Base-by-base conservation (phyloP, 2,113 vertebrate genomes). In the Neodontobutis hainanensis region DNA sequence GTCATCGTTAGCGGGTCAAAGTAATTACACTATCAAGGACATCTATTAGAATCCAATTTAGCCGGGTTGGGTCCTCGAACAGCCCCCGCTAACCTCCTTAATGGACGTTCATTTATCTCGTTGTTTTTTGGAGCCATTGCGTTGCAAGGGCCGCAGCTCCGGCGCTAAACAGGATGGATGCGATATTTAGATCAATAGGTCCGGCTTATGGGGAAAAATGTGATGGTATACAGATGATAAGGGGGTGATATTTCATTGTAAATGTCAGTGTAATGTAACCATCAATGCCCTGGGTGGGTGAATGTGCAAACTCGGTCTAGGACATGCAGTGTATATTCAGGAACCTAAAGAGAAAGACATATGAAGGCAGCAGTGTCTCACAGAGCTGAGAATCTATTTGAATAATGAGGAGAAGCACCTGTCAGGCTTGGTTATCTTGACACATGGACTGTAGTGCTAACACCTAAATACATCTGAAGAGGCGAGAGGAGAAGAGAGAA, bases 31-130 rank as follows among this genome's bases (percentile, higher is more conserved):
- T 68, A 77, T 85, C 85, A 91, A 90, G 88, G 88, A 83, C 88
- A 90, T 88, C 85, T 80, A 89, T 88, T 87, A 90, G 83, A 83
- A 84, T 78, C 73, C 73, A 87, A 89, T 91, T 88, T 83, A 77
- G 87, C 83, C 77, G 67, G 75, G 69, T 84, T 73, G 55, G 87
- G 73, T 80, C 79, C 65, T 85, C 80, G 77, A 88, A 88, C 82
- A 70, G 66, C 68, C 55, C 69, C 60, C 8, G 70, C 78, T 83
- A 83, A 81, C 79, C 70, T 61, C 70, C 65, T 46, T 88, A 91
- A 90, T 90, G 80, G 74, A 71, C 78, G 14, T 70, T 77, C 86
- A 88, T 91, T 85, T 80, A 87, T 91, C 87, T 89, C 70, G 70
- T 0, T 61, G 72, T 78, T 77, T 85, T 85, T 76, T 65, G 77